Base-by-base conservation (phyloP, 92 coral and sea anemone species). In the Desmophyllum pertusum region DNA sequence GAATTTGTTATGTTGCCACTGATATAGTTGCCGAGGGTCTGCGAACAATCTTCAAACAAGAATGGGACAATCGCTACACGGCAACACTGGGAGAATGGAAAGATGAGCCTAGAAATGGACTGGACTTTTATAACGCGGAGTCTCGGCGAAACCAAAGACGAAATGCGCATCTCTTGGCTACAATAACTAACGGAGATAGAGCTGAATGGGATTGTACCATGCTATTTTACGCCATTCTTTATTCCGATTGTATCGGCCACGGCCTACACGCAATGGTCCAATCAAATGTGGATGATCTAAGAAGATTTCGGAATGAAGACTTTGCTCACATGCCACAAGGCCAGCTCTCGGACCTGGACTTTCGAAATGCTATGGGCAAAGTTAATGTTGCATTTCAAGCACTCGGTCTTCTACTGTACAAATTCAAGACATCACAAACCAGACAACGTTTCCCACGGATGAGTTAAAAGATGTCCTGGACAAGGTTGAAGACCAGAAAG, bases 151-250 rank as follows among this genome's bases (percentile, higher is more conserved):
- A 65, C 42, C 70, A 65, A 33, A 65, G 23, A 65, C 9, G 42
- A 30, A 65, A 65, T 65, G 70, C 70, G 39, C 70, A 33, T 65
- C 70, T 65, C 70, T 36, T 65, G 37, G 5, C 88, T n/a, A 40
- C 73, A 3, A 86, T 81, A 55, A 48, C 0, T 4, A 70, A 81
- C 10, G 93, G 93, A n/a, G 55, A 86, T 73, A 75, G 80, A 30
- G 63, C 37, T 31, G 82, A 86, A 30, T 90, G 90, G 93, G 93
- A 90, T 46, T 86, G 93, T 62, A 90, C 90, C 23, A 53, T 73
- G 51, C 69, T 65, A 0, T 65, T 65, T 36, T 65, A 65, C n/a
- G 70, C 70, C 18, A 65, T 65, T 18, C 70, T 35, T 84, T 51
- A 73, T 77, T 63, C 85, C 82, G 59, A 78, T 63, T 87, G 80